Evolutionary conservation across 2,113 vertebrate species (phyloP).

Genomic region (Callipepla squamata): DNA sequence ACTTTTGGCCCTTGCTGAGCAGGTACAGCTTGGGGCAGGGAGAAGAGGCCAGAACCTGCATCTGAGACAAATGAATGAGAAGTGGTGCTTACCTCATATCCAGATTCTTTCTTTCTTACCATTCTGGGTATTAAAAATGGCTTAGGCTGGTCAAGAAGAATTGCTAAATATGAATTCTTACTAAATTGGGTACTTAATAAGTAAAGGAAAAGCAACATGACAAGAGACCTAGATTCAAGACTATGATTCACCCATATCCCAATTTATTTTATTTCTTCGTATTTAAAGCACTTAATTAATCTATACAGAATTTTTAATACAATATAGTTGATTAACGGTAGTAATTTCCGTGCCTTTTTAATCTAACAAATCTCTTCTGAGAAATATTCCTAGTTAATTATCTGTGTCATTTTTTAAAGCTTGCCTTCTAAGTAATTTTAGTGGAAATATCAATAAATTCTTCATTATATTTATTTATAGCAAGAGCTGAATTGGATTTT

Average conservation of each 20-base stretch:
- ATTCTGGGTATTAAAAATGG: background rate
- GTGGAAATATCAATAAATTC: constrained; percentile 59
- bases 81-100: background rate
- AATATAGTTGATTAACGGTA: constrained; percentile 73
- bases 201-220: background rate
- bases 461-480: constrained; percentile 57
- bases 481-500: constrained; percentile 39
- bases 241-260: background rate
- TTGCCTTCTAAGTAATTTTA: constrained; percentile 71
- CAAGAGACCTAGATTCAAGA: constrained; percentile 8
- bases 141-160: constrained; percentile 12
- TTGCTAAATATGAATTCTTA: constrained; percentile 28
- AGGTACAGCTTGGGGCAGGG: fast-evolving
- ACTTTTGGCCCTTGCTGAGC: background rate
- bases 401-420: constrained; percentile 74
- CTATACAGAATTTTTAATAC: constrained; percentile 67
- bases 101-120: background rate
- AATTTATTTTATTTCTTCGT: constrained; percentile 28
- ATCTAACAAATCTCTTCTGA: constrained; percentile 75
- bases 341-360: constrained; percentile 74
- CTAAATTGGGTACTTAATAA: constrained; percentile 44
- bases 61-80: background rate
- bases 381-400: constrained; percentile 76
- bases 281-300: constrained; percentile 75
- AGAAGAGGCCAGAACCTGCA: background rate